Base-by-base conservation (phyloP, 2,797 vertebrate genomes). In the Characodon lateralis region DNA sequence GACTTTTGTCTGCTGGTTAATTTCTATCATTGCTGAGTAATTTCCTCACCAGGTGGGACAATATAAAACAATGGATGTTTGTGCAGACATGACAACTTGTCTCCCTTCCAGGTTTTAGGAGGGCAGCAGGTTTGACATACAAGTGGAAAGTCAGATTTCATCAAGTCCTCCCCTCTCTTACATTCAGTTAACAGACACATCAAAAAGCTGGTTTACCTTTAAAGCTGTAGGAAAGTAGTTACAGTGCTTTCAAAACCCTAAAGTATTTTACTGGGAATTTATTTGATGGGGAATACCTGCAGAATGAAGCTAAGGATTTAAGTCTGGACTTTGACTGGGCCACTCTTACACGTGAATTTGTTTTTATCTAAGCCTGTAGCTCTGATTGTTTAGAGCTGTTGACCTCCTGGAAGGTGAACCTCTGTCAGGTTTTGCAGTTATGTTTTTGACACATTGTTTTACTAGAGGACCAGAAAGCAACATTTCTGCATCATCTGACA, bases 11-110 rank as follows among this genome's bases (percentile, higher is more conserved):
- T 78, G 39, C 50, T 26, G 39, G n/a, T 78, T 43, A 0, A 58
- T 85, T 77, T 83, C 66, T 76, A 71, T 76, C 77, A 31, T 0
- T 5, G 66, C 55, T 63, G 70, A 70, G 72, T 79, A 71, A 81
- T 63, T 78, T 80, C 72, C 72, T 82, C 55, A 39, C 41, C 31
- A n/a, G 20, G 41, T 5, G 46, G 78, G 53, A 82, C 41, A 50
- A 41, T 53, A 77, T 31, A 59, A 61, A 76, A 58, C 76, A 51
- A 31, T 71, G 66, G 50, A 24, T 81, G 71, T 82, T 81, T 82
- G 63, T 22, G 78, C 58, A 77, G 73, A 48, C 66, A 48, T 55
- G 72, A 3, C 22, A n/a, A n/a, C 35, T 16, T 72, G 22, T 58
- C n/a, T 72, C 31, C 35, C 26, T 56, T 50, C 55, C 18, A 39